Evolutionary conservation across 2,113 vertebrate genomes (phyloP).

Genomic region (Lepus americanus): DNA sequence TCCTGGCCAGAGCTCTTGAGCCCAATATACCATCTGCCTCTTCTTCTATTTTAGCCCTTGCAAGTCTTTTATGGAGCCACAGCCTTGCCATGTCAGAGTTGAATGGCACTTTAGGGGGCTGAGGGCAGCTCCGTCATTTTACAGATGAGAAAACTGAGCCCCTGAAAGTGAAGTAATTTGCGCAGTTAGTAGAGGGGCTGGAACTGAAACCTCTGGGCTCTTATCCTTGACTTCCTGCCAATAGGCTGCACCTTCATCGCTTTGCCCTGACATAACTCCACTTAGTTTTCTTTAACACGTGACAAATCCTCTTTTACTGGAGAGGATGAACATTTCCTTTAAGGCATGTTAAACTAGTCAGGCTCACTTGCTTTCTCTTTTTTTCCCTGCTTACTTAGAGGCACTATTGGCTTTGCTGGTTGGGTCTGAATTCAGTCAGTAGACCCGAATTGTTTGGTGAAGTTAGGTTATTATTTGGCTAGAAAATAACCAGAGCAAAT

Average conservation of each 20-base stretch:
- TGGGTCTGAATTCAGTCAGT: background rate
- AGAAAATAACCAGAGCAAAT: slow-evolving; percentile 22
- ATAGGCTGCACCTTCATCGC: background rate
- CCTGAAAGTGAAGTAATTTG: slow-evolving; percentile 28
- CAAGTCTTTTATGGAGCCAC: slow-evolving; percentile 45
- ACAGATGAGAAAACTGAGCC: slow-evolving; percentile 58
- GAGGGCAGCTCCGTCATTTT: slow-evolving; percentile 34
- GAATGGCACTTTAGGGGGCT: slow-evolving; percentile 52
- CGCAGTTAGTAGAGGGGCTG: background rate
- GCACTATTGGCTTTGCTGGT: background rate
- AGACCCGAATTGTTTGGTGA: background rate
- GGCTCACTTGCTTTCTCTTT: background rate
- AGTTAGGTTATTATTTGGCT: background rate
- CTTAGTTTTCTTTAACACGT: slow-evolving; percentile 46
- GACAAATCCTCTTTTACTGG: background rate
- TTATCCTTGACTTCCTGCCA: background rate
- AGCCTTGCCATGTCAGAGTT: background rate
- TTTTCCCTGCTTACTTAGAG: background rate
- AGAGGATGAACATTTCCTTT: background rate
- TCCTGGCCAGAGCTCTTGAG: slow-evolving; percentile 49
- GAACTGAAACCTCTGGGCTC: background rate
- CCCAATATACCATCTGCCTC: slow-evolving; percentile 44
- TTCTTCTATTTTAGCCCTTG: slow-evolving; percentile 7
- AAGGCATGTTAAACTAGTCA: background rate
- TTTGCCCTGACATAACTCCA: background rate